phyloP scores from a whole-genome alignment of 2,113 vertebrate genomes.

The Illadopsis cleaveri region DNA sequence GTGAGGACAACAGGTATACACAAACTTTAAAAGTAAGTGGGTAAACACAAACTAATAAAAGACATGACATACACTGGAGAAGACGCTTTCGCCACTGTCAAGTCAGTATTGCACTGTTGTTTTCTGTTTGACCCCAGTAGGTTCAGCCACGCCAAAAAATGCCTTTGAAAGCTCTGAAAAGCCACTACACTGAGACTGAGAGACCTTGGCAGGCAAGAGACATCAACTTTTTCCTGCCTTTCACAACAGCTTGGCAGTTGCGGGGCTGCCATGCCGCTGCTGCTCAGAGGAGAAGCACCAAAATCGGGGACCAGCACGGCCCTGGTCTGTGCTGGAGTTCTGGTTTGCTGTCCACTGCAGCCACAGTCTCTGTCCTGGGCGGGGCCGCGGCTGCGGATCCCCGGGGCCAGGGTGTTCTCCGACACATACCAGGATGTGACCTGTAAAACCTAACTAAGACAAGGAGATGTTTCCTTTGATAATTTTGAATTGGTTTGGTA shows the following conservation, averaged over 20 bases:
- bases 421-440: too few species aligned
- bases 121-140: not conserved
- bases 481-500: too few species aligned
- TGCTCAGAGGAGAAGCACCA: not conserved
- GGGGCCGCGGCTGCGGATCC: too few species aligned
- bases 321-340: not conserved
- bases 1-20: too few species aligned
- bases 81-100: not conserved
- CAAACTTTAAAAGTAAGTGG: not conserved
- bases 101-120: not conserved
- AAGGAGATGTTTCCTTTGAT: too few species aligned
- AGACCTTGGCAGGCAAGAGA: not conserved
- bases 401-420: too few species aligned
- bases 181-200: not conserved
- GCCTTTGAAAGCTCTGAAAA: not conserved
- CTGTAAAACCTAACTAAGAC: too few species aligned
- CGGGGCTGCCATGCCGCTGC: not conserved
- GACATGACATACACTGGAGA: not conserved
- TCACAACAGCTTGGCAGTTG: not conserved
- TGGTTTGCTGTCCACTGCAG: not conserved
- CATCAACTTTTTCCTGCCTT: not conserved
- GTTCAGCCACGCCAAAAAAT: not conserved
- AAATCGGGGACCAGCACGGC: not conserved
- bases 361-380: not conserved
- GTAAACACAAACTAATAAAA: not conserved